These are phyloP conservation scores for Zosterops lateralis DNA, from an alignment of 2,113 vertebrate species.

Conservation along the genomic window DNA sequence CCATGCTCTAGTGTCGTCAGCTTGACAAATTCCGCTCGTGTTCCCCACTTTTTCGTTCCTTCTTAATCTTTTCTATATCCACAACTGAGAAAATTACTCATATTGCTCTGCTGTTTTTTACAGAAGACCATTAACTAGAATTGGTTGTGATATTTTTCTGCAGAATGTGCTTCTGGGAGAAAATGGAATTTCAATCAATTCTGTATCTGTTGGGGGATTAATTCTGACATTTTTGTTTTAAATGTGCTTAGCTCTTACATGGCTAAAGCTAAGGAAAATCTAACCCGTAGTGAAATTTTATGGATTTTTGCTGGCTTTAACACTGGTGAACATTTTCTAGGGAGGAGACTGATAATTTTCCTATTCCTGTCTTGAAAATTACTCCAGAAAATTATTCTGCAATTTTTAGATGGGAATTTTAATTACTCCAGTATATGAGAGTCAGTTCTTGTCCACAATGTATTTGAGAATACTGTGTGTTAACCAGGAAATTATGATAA, in stretches of 20 bases:
- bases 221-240: background rate
- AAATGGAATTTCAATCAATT: constrained; percentile 7
- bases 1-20: background rate
- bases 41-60: background rate
- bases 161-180: background rate
- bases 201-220: background rate
- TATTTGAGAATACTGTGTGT: background rate
- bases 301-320: background rate
- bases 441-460: background rate
- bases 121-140: background rate
- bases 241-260: background rate
- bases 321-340: background rate
- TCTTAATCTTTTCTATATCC: background rate
- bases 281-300: background rate
- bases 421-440: background rate
- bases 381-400: background rate
- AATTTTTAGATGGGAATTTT: background rate
- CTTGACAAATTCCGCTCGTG: background rate
- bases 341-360: background rate
- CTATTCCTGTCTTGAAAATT: background rate
- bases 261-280: background rate
- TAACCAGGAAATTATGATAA: background rate
- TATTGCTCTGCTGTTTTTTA: background rate
- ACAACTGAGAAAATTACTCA: background rate
- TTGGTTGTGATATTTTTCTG: background rate